Evolutionary conservation across 2,888 invertebrate species (phyloP).

Genomic region (Callinectes sapidus): DNA sequence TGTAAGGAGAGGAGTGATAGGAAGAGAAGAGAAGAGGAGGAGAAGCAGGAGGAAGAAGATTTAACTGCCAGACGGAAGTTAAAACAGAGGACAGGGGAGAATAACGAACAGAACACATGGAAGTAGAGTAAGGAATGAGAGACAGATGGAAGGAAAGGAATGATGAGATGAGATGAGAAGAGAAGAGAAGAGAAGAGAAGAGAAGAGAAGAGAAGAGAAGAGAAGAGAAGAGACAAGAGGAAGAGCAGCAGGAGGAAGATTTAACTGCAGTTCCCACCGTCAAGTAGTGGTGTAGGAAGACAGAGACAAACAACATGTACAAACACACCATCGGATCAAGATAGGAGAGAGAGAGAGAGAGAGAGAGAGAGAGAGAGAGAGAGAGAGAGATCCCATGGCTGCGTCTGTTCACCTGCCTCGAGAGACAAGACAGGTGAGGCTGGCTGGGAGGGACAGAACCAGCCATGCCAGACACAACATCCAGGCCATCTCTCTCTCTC

Average conservation of each 20-base stretch:
- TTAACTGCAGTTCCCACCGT: background rate
- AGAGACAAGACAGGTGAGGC: background rate
- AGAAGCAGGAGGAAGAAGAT: no score
- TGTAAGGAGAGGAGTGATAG: no score
- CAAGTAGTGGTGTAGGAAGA: background rate
- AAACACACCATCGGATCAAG: background rate
- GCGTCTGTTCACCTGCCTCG: background rate
- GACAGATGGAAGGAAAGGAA: no score
- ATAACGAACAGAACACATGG: no score
- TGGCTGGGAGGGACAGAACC: slow-evolving; percentile 5
- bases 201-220: background rate
- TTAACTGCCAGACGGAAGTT: no score
- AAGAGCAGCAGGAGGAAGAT: background rate
- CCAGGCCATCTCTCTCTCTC: slow-evolving; percentile 37
- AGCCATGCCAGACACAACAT: background rate
- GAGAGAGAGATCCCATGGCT: background rate
- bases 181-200: background rate
- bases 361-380: slow-evolving; percentile 6
- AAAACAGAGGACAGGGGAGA: no score
- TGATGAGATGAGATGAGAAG: background rate
- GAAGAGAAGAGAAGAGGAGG: no score
- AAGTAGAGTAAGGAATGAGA: background rate
- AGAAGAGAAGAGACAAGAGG: background rate
- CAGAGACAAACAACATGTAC: background rate
- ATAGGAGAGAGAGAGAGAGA: background rate